These are phyloP conservation scores for Henicopernis longicauda DNA, from an alignment of 2,113 vertebrate genomes.

Conservation along the genomic window DNA sequence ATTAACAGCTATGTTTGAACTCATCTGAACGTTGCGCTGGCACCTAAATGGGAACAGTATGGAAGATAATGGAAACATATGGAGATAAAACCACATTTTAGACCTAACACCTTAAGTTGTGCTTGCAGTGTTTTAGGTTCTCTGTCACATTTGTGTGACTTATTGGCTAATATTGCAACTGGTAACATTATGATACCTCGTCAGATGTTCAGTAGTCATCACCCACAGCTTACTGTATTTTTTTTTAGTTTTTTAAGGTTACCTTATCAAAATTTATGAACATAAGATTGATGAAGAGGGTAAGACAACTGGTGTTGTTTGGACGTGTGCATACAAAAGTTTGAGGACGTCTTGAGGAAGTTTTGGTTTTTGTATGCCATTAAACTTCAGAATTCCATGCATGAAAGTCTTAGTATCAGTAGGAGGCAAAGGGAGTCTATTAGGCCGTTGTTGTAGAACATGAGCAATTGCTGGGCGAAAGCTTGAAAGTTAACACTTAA, in stretches of 20 bases:
- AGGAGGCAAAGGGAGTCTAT: neutral
- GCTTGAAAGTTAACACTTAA: neutral
- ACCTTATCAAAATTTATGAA: neutral
- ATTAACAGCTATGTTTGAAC: neutral
- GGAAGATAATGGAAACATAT: neutral
- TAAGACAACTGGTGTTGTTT: neutral
- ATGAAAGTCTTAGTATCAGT: neutral
- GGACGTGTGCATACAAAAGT: neutral
- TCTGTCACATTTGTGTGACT: neutral
- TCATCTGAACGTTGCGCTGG: neutral
- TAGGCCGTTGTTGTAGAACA: neutral
- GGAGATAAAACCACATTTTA: neutral
- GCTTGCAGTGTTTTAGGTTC: neutral
- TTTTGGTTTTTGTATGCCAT: neutral
- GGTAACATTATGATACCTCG: neutral
- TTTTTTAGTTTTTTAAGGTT: neutral
- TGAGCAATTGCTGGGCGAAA: neutral
- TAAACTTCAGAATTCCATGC: neutral
- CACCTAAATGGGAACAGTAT: neutral
- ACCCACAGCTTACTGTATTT: neutral
- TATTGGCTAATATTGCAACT: neutral
- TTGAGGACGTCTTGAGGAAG: neutral
- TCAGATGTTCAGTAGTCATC: neutral
- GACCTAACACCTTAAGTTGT: neutral
- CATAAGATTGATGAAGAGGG: neutral